Percentiles rank a stretch among this genome's conserved stretches.
Evolutionary conservation across 2,113 vertebrate genomes (phyloP).

Genomic region (Equus quagga): DNA sequence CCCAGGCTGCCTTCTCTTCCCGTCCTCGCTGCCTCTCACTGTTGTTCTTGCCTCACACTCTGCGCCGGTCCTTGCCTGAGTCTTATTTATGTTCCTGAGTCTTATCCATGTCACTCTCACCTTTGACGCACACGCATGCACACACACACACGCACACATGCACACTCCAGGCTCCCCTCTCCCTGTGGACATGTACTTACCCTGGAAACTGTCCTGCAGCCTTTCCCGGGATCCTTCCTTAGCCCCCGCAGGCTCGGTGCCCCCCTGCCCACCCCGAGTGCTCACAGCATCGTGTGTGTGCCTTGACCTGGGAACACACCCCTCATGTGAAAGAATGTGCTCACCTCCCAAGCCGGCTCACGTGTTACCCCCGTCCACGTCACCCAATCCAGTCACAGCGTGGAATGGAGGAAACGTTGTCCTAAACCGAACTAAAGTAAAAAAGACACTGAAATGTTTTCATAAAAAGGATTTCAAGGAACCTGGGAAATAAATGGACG

Average conservation of each 20-base stretch:
- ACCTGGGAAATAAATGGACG: accelerated
- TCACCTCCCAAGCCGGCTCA: no score
- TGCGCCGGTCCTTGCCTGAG: background rate
- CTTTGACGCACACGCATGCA: accelerated
- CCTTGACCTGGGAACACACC: accelerated
- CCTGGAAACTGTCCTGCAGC: background rate
- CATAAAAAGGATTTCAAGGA: background rate
- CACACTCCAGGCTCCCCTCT: background rate
- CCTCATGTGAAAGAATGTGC: accelerated
- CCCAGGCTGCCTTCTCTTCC: accelerated
- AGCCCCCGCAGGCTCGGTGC: accelerated
- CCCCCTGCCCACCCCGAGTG: no score
- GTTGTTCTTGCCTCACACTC: background rate
- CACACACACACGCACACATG: accelerated
- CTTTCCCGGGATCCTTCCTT: background rate
- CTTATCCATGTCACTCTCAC: no score
- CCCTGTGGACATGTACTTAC: no score
- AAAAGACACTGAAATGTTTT: background rate
- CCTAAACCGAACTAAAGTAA: background rate
- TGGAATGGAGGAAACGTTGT: accelerated
- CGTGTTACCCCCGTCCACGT: no score
- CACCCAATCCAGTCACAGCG: background rate
- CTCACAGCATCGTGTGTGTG: accelerated
- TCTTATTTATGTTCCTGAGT: background rate
- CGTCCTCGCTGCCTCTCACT: accelerated